These are phyloP conservation scores for Cerceris rybyensis DNA, from an alignment of 2,888 invertebrate species.

Conservation along the genomic window DNA sequence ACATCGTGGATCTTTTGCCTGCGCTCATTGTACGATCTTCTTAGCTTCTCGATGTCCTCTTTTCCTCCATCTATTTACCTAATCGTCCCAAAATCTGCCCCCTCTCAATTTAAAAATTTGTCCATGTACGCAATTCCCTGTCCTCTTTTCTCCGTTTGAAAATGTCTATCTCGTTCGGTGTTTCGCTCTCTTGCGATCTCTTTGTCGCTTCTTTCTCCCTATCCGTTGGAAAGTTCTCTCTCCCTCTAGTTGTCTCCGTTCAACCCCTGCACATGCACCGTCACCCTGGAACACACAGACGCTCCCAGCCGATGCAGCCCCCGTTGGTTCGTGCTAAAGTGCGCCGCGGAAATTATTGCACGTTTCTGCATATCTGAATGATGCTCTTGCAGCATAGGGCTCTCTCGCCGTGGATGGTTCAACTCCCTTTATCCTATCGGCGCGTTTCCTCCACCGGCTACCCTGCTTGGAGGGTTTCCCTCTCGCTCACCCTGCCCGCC, in stretches of 20 bases:
- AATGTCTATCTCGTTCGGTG: no score
- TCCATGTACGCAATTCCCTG: no score
- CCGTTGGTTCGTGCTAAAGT: slow-evolving; percentile 70
- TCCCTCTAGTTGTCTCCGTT: background rate
- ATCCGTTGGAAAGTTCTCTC: background rate
- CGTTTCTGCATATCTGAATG: slow-evolving; percentile 73
- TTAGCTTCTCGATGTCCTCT: background rate
- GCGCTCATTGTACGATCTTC: slow-evolving; percentile 15
- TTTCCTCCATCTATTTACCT: no score
- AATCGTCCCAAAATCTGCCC: no score
- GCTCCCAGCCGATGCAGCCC: slow-evolving; percentile 19
- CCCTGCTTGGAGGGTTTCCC: slow-evolving; percentile 50
- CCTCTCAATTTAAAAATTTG: no score
- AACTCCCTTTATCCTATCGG: slow-evolving; percentile 52
- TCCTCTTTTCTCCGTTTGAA: no score
- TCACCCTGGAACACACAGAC: background rate
- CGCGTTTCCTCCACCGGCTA: slow-evolving; percentile 28
- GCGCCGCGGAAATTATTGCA: slow-evolving; percentile 72
- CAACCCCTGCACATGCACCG: background rate
- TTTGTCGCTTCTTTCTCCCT: background rate
- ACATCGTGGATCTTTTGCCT: slow-evolving; percentile 29
- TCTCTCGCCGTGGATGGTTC: slow-evolving; percentile 39
- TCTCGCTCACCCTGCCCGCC: slow-evolving; percentile 32
- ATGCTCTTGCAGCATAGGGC: slow-evolving; percentile 57
- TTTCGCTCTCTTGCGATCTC: no score